Base-by-base conservation (phyloP, 2,797 vertebrate species). In the Microctenopoma stevenorrisi region DNA sequence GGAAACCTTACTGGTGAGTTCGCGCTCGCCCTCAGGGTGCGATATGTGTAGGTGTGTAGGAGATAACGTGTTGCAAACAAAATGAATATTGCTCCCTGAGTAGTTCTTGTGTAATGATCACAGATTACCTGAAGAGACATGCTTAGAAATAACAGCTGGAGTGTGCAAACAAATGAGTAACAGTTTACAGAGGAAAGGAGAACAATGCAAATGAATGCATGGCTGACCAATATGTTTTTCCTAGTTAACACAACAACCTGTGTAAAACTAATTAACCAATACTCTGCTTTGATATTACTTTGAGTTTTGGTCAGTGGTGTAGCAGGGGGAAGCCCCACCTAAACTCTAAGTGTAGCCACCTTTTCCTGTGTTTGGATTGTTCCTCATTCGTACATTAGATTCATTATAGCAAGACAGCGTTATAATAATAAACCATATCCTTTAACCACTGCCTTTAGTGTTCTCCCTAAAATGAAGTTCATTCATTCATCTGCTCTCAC, bases 1-100 rank as follows among this genome's bases (percentile, higher is more conserved):
- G 86, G 92, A 90, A 72, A 93, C 93, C 3, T 81, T 95, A 10
- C 85, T 95, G 93, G 94, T 95, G 83, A 94, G 94, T 89, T 28
- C n/a, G 44, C 3, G 0, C 61, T 57, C 28, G 1, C 50, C 68
- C 33, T n/a, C 14, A 12, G 44, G 48, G 16, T 57, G 46, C 50
- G 48, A 30, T n/a, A 8, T 54, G 54, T 67, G 64, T 54, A 0
- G n/a, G 25, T 10, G 18, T 46, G 22, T 4, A 11, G 33, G 33
- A 52, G 15, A 48, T 10, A 18, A 18, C 25, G 40, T 61, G 6
- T 48, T 40, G 10, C 11, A 26, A 26, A 28, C 38, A 38, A 25
- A 55, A 16, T 9, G 22, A 25, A 25, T 16, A 14, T 15, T 46
- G n/a, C 38, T 48, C 44, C 56, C 3, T 25, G 30, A 33, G 38